phyloP scores from a whole-genome alignment of 1,140 invertebrate species.

The Spodoptera litura region DNA sequence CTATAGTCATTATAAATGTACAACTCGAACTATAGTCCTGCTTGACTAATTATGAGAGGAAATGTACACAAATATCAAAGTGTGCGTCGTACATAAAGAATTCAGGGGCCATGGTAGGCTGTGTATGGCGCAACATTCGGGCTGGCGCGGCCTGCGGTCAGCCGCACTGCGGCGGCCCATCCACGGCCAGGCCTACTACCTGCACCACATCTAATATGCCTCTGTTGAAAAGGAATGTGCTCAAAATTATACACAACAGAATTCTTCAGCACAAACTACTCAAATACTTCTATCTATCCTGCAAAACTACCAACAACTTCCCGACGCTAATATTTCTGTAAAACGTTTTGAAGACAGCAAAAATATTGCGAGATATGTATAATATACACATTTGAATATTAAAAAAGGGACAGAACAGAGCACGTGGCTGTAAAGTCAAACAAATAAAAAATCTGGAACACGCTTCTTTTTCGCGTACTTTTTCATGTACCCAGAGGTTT shows the following conservation, averaged over 20 bases:
- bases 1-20: not conserved
- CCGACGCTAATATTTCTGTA: too few species aligned
- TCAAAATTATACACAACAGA: conserved; percentile 22
- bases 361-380: too few species aligned
- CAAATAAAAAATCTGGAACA: too few species aligned
- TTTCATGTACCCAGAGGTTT: too few species aligned
- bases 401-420: too few species aligned
- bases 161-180: conserved; percentile 31
- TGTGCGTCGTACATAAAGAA: conserved; percentile 35
- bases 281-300: not conserved
- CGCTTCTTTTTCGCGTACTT: too few species aligned
- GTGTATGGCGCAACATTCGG: conserved; percentile 33
- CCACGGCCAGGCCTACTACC: conserved; percentile 17
- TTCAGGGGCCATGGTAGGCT: conserved; percentile 23
- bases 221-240: conserved; percentile 32
- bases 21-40: not conserved
- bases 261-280: conserved; percentile 1
- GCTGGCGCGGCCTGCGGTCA: conserved; percentile 11
- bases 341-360: too few species aligned
- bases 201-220: conserved; percentile 37
- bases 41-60: conserved; percentile 26
- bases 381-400: too few species aligned
- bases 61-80: conserved; percentile 32
- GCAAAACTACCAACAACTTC: too few species aligned
- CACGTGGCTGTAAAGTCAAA: too few species aligned